phyloP scores from a whole-genome alignment of 2,888 invertebrate genomes.

The Amphipyra berbera region DNA sequence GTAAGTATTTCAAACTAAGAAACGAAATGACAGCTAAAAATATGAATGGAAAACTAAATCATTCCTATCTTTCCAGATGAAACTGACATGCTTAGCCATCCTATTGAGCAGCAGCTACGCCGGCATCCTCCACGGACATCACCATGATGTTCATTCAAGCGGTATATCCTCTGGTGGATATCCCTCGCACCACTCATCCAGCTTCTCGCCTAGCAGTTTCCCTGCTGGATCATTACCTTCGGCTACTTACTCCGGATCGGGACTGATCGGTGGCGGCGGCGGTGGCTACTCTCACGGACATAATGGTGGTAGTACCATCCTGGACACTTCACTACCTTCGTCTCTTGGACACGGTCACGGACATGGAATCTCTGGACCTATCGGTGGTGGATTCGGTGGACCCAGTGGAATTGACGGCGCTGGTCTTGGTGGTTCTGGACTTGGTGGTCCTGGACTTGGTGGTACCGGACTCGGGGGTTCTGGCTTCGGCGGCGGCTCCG shows the following conservation, averaged over 20 bases:
- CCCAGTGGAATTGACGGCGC: constrained; percentile 4
- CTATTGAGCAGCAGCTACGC: constrained; percentile 81
- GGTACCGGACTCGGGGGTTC: constrained; percentile 27
- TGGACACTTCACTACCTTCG: constrained; percentile 32
- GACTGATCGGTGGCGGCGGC: constrained; percentile 39
- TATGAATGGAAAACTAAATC: constrained; percentile 25
- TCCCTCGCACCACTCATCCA: constrained; percentile 64
- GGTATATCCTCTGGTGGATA: constrained; percentile 39
- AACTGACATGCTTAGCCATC: constrained; percentile 82
- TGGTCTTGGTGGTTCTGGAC: constrained; percentile 20
- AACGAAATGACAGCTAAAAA: background rate
- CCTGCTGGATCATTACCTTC: constrained; percentile 83
- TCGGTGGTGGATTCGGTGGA: constrained; percentile 11
- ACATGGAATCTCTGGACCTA: background rate
- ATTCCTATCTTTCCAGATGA: constrained; percentile 72
- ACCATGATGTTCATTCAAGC: constrained; percentile 60
- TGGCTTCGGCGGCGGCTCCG: constrained; percentile 17
- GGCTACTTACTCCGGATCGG: constrained; percentile 76
- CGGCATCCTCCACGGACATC: constrained; percentile 74
- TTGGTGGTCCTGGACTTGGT: constrained; percentile 7
- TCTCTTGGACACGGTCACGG: constrained; percentile 18
- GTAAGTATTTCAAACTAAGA: constrained; percentile 73
- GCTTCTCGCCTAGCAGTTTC: constrained; percentile 84
- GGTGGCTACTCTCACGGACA: constrained; percentile 43
- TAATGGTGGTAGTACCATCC: background rate